A percentile compares a stretch with the other conserved stretches of the same genome.
Evolutionary conservation across 2,113 vertebrate species (phyloP).

Genomic region (Engystomops pustulosus): DNA sequence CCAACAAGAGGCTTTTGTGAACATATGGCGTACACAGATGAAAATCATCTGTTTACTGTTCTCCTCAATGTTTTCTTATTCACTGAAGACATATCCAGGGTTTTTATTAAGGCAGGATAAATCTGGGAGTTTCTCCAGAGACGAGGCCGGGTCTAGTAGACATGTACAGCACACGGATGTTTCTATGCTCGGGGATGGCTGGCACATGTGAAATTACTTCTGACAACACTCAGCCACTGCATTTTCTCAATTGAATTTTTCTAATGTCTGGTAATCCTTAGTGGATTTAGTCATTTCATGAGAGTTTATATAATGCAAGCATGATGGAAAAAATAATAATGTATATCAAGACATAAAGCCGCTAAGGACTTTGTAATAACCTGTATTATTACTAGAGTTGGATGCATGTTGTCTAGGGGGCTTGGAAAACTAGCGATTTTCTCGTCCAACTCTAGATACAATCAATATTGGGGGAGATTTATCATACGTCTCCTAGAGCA

Average conservation of each 20-base stretch:
- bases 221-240: conserved; percentile 31
- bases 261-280: conserved; percentile 36
- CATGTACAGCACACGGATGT: conserved; percentile 51
- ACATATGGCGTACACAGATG: conserved; percentile 65
- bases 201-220: conserved; percentile 34
- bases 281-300: conserved; percentile 32
- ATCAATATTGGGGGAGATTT: too few species aligned
- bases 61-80: conserved; percentile 68
- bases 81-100: conserved; percentile 67
- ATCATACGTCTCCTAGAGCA: too few species aligned
- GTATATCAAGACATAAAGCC: background rate
- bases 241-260: conserved; percentile 30
- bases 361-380: background rate
- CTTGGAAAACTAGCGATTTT: too few species aligned
- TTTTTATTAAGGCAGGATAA: conserved; percentile 71
- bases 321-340: background rate
- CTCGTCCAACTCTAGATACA: too few species aligned
- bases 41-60: conserved; percentile 73
- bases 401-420: background rate
- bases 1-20: conserved; percentile 67
- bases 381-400: background rate
- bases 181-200: conserved; percentile 30
- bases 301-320: background rate
- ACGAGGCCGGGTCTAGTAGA: conserved; percentile 62
- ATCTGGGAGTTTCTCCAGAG: conserved; percentile 69